Conservation (phyloP, 92 coral and sea anemone genomes). For the Phenganax subtilis region DNA sequence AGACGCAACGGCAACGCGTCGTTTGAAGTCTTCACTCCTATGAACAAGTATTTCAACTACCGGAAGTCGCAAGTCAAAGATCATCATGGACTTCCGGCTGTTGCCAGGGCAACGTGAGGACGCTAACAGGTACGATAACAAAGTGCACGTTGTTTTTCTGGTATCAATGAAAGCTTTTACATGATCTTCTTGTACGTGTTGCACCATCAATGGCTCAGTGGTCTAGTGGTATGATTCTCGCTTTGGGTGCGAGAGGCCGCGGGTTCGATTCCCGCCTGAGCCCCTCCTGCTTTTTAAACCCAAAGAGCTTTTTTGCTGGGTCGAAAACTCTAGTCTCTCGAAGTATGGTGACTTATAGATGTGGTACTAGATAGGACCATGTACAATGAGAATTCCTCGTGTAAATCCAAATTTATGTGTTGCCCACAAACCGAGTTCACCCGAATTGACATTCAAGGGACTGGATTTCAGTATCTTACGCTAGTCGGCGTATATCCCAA, state of each 20-base stretch:
- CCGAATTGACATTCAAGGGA: not conserved
- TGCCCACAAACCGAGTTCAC: not conserved
- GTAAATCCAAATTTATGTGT: not conserved
- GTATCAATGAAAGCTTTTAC: slow-evolving; percentile 20
- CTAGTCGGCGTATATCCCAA: too few species aligned
- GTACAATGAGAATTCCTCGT: too few species aligned
- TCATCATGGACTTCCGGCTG: not conserved
- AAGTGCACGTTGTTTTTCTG: slow-evolving; percentile 23
- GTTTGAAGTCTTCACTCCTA: too few species aligned
- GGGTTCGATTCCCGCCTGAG: slow-evolving; percentile 84
- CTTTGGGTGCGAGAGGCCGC: slow-evolving; percentile 97
- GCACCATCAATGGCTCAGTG: slow-evolving; percentile 38
- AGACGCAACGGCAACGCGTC: too few species aligned
- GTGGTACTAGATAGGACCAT: too few species aligned
- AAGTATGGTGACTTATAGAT: too few species aligned
- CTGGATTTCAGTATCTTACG: not conserved
- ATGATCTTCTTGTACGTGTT: not conserved
- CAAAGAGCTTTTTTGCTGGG: not conserved
- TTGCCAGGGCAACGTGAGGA: slow-evolving; percentile 23
- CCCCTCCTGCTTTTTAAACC: slow-evolving; percentile 12
- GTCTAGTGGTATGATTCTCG: slow-evolving; percentile 98
- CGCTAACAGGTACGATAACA: slow-evolving; percentile 9
- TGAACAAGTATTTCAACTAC: not conserved
- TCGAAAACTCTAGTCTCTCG: not conserved
- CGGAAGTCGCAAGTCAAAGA: not conserved